A percentile compares a stretch with the other conserved stretches of the same genome.
Evolutionary conservation across 2,797 vertebrate species (phyloP).

Genomic region (Sebastes itinus): DNA sequence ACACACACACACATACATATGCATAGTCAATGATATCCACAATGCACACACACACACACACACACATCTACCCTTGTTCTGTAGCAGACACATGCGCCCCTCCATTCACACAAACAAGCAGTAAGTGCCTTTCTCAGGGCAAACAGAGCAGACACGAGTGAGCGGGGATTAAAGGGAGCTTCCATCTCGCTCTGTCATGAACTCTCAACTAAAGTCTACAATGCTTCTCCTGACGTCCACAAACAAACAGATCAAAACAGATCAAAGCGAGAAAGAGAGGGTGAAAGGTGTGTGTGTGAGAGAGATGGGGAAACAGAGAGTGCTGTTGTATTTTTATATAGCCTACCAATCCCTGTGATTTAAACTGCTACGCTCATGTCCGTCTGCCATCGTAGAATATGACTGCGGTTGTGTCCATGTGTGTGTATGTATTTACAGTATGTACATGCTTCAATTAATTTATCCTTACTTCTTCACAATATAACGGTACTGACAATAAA

Average conservation of each 20-base stretch:
- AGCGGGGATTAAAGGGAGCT: conserved; percentile 25
- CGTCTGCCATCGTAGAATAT: not conserved
- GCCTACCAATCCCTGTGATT: not conserved
- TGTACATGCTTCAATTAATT: not conserved
- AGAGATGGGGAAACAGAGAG: not conserved
- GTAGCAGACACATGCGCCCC: not conserved
- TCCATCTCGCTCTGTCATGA: not conserved
- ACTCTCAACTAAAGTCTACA: not conserved
- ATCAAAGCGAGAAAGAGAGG: conserved; percentile 8
- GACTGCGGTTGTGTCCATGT: not conserved
- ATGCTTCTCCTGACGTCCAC: conserved; percentile 24
- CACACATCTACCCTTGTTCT: not conserved
- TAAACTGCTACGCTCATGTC: not conserved
- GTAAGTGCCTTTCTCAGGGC: conserved; percentile 9
- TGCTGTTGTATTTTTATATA: not conserved
- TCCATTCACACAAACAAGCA: not conserved
- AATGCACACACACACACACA: not conserved
- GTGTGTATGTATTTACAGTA: not conserved
- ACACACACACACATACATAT: not conserved
- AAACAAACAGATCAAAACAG: conserved; percentile 23
- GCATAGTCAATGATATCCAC: not conserved
- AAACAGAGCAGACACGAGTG: not conserved
- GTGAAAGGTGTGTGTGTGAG: not conserved
- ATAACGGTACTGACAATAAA: too few species aligned
- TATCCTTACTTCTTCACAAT: not conserved